Conservation (phyloP, 2,797 vertebrate genomes). For the Alfaro cultratus region DNA sequence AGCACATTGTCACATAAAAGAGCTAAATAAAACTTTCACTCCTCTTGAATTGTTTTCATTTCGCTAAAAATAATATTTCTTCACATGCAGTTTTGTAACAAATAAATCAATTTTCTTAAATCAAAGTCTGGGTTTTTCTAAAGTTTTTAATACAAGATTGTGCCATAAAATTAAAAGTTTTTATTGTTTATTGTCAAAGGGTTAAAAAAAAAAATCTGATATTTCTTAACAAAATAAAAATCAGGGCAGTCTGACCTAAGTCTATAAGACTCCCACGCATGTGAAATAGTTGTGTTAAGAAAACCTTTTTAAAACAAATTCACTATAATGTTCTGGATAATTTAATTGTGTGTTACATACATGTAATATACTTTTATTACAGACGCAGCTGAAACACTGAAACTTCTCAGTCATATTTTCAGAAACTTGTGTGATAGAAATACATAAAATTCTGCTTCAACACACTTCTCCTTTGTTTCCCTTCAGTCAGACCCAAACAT, state of each 20-base stretch:
- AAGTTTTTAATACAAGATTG: neutral
- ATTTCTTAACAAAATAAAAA: neutral
- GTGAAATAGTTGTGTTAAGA: neutral
- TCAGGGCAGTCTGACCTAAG: neutral
- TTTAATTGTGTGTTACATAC: too few species aligned
- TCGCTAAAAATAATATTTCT: neutral
- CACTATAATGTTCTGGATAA: neutral
- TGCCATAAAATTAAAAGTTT: neutral
- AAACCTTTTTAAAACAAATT: neutral
- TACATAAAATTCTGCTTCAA: constrained; percentile 33
- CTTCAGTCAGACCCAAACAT: constrained; percentile 54
- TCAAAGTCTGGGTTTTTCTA: neutral
- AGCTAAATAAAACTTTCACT: neutral
- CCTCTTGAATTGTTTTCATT: neutral
- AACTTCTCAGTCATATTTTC: constrained; percentile 8
- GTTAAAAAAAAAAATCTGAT: neutral
- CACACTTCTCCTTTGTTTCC: constrained; percentile 75
- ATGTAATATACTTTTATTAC: too few species aligned
- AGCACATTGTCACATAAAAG: neutral
- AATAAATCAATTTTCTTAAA: neutral
- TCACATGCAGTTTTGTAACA: neutral
- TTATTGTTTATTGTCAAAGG: neutral
- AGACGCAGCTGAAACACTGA: constrained; percentile 4
- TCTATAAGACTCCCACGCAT: neutral
- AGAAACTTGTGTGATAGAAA: constrained; percentile 1